phyloP scores from a whole-genome alignment of 2,797 vertebrate species.

The Rhynchotus rufescens region DNA sequence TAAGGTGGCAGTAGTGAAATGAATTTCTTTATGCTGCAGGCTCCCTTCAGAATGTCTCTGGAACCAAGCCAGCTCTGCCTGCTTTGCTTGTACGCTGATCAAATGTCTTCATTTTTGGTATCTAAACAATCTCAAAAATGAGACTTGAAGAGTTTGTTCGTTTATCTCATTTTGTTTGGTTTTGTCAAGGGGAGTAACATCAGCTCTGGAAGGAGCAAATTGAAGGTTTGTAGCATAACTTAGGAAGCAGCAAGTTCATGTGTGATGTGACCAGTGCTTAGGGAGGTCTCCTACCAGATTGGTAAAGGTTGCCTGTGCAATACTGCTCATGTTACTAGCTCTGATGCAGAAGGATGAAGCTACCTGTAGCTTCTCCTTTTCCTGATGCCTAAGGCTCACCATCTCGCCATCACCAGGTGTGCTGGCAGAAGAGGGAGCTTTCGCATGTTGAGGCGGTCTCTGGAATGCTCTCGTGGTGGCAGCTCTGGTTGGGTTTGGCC shows the following conservation, averaged over 20 bases:
- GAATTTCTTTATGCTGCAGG: not conserved
- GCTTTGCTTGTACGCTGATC: not conserved
- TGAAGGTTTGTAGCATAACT: not conserved
- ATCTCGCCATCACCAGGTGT: not conserved
- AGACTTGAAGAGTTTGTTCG: slow-evolving; percentile 31
- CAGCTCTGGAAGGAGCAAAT: not conserved
- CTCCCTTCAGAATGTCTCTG: not conserved
- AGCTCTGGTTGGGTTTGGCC: not conserved
- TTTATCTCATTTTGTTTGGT: slow-evolving; percentile 20
- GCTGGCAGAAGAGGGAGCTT: not conserved
- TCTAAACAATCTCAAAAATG: slow-evolving; percentile 29
- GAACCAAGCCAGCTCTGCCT: not conserved
- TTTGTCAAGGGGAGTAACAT: slow-evolving; percentile 22
- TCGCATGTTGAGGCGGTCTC: not conserved
- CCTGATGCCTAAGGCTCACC: not conserved
- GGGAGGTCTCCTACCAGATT: not conserved
- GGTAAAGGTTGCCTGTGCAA: not conserved
- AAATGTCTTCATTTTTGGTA: not conserved
- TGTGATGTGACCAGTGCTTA: not conserved
- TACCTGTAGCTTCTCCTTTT: not conserved
- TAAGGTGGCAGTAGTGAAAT: not conserved
- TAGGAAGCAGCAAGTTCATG: not conserved
- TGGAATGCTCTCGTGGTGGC: rapidly evolving
- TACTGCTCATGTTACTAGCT: not conserved
- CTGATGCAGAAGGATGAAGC: not conserved